Conservation (phyloP, 1,140 invertebrate species). For the Triops cancriformis region DNA sequence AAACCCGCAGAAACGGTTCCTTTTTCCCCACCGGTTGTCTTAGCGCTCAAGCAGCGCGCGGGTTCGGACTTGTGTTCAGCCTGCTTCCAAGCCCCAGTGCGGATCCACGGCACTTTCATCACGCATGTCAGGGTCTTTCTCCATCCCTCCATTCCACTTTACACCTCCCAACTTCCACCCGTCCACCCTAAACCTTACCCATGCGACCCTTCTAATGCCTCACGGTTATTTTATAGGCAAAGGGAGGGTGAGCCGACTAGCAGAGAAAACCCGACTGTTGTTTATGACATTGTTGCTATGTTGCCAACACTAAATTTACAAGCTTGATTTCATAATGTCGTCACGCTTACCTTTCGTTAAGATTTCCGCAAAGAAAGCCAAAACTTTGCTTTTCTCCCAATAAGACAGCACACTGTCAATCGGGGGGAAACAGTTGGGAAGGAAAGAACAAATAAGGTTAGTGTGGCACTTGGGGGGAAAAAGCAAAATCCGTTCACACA, state of each 20-base stretch:
- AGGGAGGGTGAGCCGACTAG: background rate
- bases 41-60: background rate
- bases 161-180: background rate
- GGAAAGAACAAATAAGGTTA: background rate
- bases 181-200: background rate
- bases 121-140: background rate
- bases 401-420: background rate
- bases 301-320: background rate
- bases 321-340: background rate
- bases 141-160: background rate
- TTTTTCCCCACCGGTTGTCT: background rate
- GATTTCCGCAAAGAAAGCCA: no score
- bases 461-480: background rate
- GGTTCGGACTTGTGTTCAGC: background rate
- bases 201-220: background rate
- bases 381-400: no score
- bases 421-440: background rate
- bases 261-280: slow-evolving; percentile 9
- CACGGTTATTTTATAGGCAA: background rate
- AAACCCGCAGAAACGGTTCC: background rate
- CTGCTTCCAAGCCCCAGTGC: background rate
- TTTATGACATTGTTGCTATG: slow-evolving; percentile 11
- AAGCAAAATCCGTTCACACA: background rate
- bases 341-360: background rate
- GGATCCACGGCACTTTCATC: background rate